A percentile compares a stretch with the other conserved stretches of the same genome.
These are phyloP conservation scores for Eucidaris tribuloides DNA, from an alignment of 35 echinoderm and acorn worm species.

Conservation along the genomic window DNA sequence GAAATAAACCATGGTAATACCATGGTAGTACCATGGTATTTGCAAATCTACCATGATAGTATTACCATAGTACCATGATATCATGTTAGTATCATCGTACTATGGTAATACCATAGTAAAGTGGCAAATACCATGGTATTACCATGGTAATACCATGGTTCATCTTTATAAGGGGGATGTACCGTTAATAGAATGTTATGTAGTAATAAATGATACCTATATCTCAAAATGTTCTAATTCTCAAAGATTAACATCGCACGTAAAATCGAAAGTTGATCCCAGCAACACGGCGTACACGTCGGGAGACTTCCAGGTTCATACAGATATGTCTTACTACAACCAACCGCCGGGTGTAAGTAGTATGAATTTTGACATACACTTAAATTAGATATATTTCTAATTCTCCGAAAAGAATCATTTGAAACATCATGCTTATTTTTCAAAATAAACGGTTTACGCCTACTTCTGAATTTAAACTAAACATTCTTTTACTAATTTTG, in stretches of 20 bases:
- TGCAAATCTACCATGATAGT: too few species aligned
- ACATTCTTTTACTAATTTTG: not conserved
- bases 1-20: too few species aligned
- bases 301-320: not conserved
- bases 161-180: not conserved
- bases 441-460: not conserved
- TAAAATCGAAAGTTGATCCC: not conserved
- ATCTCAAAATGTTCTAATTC: not conserved
- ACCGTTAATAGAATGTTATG: not conserved
- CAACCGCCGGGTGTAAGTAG: constrained; percentile 1
- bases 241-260: not conserved
- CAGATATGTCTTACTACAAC: not conserved
- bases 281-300: not conserved
- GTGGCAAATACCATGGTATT: not conserved
- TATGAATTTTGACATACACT: not conserved
- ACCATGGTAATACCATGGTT: not conserved
- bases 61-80: too few species aligned
- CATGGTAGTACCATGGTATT: too few species aligned
- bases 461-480: not conserved
- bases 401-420: not conserved
- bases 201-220: not conserved
- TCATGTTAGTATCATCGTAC: not conserved
- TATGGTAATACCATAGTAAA: not conserved
- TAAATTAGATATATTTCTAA: not conserved
- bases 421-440: not conserved